Conservation (phyloP, 2,888 invertebrate genomes). For the Torymus aiolomorphi region DNA sequence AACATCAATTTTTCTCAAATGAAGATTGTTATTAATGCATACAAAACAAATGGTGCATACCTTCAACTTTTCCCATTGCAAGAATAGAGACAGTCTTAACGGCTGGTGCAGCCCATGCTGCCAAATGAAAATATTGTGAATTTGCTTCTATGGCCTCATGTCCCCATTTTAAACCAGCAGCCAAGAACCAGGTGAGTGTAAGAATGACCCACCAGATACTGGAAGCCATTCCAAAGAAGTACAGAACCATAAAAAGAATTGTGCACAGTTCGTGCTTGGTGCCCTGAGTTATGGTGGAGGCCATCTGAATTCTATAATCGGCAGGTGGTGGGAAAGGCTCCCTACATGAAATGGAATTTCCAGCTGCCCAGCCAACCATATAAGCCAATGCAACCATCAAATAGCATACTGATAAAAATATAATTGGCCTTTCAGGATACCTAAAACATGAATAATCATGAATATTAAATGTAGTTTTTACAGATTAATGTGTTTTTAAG, state of each 20-base stretch:
- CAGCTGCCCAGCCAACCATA: slow-evolving; percentile 89
- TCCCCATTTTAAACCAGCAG: slow-evolving; percentile 97
- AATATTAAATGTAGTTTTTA: slow-evolving; percentile 9
- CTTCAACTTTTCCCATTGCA: slow-evolving; percentile 97
- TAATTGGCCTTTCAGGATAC: slow-evolving; percentile 98
- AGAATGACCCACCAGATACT: slow-evolving; percentile 99
- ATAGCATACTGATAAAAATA: slow-evolving; percentile 97
- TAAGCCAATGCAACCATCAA: slow-evolving; percentile 95
- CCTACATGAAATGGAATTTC: slow-evolving; percentile 89
- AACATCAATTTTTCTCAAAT: not conserved
- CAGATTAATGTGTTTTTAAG: slow-evolving; percentile 7
- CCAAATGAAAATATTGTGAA: slow-evolving; percentile 97
- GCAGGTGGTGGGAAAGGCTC: slow-evolving; percentile 86
- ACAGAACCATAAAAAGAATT: slow-evolving; percentile 95
- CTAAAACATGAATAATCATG: slow-evolving; percentile 73
- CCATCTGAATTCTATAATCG: slow-evolving; percentile 84
- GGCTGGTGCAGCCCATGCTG: slow-evolving; percentile 98
- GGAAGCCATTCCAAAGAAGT: slow-evolving; percentile 97
- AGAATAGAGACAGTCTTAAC: slow-evolving; percentile 96
- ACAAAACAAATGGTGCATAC: slow-evolving; percentile 74
- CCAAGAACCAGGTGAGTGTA: slow-evolving; percentile 97
- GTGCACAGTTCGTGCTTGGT: slow-evolving; percentile 91
- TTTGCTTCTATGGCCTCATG: slow-evolving; percentile 98
- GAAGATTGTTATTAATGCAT: not conserved
- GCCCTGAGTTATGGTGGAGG: slow-evolving; percentile 91